phyloP scores from a whole-genome alignment of 2,888 invertebrate genomes.

The Brenthis ino region DNA sequence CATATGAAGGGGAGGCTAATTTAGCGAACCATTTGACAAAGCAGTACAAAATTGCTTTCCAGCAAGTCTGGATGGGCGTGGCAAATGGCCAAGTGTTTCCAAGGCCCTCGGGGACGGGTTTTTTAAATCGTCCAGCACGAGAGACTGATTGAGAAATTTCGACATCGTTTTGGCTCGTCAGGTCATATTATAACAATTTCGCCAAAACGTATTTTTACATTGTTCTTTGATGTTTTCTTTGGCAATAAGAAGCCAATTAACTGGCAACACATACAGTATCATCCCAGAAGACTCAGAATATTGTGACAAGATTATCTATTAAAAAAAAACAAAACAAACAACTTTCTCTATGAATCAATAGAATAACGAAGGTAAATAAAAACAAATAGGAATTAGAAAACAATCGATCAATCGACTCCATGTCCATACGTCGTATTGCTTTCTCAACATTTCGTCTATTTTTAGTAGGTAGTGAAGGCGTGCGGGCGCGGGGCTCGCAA shows the following conservation, averaged over 20 bases:
- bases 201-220: conserved; percentile 1
- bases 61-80: conserved; percentile 67
- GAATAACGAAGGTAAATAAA: not conserved
- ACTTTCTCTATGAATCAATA: too few species aligned
- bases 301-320: too few species aligned
- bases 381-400: conserved; percentile 23
- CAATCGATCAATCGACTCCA: conserved; percentile 26
- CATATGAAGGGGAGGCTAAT: conserved; percentile 20
- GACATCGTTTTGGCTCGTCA: conserved; percentile 47
- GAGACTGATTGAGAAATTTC: conserved; percentile 69
- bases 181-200: conserved; percentile 11
- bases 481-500: conserved; percentile 60
- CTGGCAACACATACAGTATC: too few species aligned
- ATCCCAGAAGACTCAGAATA: too few species aligned
- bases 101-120: conserved; percentile 71
- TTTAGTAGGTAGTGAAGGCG: conserved; percentile 61
- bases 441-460: conserved; percentile 68
- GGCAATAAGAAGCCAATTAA: too few species aligned
- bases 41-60: conserved; percentile 49
- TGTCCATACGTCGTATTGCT: conserved; percentile 46
- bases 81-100: conserved; percentile 69
- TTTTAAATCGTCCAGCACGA: conserved; percentile 65
- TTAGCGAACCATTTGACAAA: conserved; percentile 25
- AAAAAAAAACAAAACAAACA: too few species aligned
- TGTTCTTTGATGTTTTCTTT: not conserved